Evolutionary conservation across 30 jellyfish, hydroid and myxozoan species (phyloP).

Genomic region (Cassiopea andromeda): DNA sequence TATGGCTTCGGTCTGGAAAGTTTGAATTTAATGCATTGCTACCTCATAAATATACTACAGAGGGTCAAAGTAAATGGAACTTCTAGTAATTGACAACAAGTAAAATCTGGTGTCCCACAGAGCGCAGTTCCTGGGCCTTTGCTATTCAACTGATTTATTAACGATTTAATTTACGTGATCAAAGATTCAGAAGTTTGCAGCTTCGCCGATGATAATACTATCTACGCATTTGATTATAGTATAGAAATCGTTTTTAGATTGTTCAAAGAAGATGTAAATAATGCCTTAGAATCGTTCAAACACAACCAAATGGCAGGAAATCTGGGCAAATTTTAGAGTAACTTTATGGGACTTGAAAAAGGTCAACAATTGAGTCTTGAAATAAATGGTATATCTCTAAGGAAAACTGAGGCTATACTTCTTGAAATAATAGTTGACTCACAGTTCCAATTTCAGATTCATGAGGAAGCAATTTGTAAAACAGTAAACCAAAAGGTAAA

Average conservation of each 20-base stretch:
- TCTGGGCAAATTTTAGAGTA: background rate
- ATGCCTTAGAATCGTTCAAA: background rate
- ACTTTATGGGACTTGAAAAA: too few relatives aligned
- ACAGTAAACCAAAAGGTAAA: too few relatives aligned
- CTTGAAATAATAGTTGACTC: too few relatives aligned
- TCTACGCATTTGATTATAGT: constrained; percentile 17
- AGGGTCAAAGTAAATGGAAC: constrained; percentile 17
- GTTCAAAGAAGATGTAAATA: background rate
- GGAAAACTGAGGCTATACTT: too few relatives aligned
- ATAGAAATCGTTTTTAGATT: constrained; percentile 2
- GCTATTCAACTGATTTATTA: constrained; percentile 7
- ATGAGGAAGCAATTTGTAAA: too few relatives aligned
- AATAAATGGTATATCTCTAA: too few relatives aligned
- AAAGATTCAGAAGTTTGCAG: constrained; percentile 10
- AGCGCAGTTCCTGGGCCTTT: constrained; percentile 14
- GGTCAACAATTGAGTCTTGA: too few relatives aligned
- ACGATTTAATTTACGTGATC: constrained; percentile 1
- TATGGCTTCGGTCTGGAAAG: background rate
- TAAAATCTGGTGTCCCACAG: constrained; percentile 16
- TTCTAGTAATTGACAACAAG: constrained; percentile 6
- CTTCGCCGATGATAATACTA: constrained; percentile 13
- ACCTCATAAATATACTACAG: background rate
- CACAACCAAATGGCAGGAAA: constrained; percentile 11
- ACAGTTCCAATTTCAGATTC: too few relatives aligned
- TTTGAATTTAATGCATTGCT: background rate